Conservation (phyloP, 2,797 vertebrate species). For the Bradypus variegatus region DNA sequence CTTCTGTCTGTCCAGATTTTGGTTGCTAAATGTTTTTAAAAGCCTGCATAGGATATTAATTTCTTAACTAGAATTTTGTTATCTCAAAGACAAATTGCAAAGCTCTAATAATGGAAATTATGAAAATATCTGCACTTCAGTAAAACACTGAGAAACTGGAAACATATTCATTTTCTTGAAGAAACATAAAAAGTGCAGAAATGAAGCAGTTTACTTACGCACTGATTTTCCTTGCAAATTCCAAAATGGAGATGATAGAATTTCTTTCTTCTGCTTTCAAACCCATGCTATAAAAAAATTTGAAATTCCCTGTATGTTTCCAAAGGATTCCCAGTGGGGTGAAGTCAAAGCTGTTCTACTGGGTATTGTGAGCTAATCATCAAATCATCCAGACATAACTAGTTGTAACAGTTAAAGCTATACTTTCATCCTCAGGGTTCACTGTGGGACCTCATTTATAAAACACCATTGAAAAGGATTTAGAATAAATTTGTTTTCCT, state of each 20-base stretch:
- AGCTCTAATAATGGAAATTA: not conserved
- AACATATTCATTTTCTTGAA: not conserved
- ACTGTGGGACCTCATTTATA: not conserved
- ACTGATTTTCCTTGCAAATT: not conserved
- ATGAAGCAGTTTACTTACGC: not conserved
- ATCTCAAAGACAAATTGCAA: not conserved
- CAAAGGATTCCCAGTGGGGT: not conserved
- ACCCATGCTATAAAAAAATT: not conserved
- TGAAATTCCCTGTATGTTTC: not conserved
- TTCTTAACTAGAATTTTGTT: not conserved
- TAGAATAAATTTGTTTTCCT: not conserved
- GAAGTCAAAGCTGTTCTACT: constrained; percentile 20
- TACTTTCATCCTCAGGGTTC: not conserved
- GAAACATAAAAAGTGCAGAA: not conserved
- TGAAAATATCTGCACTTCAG: not conserved
- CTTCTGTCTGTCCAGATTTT: not conserved
- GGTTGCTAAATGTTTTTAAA: not conserved
- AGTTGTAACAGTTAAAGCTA: not conserved
- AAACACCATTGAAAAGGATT: not conserved
- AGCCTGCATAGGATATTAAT: not conserved
- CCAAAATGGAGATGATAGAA: not conserved
- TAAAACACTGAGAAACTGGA: not conserved
- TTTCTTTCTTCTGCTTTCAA: constrained; percentile 22
- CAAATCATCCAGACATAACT: not conserved
- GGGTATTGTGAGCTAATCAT: constrained; percentile 26